Conservation (phyloP, 2,797 vertebrate genomes). For the Anas flavirostris region DNA sequence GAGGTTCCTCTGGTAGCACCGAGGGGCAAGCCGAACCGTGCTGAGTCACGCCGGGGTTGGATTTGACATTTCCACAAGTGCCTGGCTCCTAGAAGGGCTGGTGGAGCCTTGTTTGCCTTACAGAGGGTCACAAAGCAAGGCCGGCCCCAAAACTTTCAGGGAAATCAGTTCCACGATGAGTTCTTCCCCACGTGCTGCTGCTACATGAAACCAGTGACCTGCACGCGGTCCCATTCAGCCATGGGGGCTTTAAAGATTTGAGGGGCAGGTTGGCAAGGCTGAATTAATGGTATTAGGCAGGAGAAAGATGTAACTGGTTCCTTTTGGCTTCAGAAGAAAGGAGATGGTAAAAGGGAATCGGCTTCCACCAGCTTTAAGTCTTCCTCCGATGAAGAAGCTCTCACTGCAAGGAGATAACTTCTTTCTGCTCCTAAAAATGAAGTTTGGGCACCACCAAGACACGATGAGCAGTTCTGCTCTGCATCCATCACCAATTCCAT, state of each 20-base stretch:
- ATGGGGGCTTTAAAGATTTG: neutral
- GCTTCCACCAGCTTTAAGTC: neutral
- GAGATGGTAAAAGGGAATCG: rapidly evolving
- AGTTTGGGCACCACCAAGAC: neutral
- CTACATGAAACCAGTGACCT: neutral
- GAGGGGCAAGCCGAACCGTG: neutral
- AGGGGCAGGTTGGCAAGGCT: neutral
- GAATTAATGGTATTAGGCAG: neutral
- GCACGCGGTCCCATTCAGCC: neutral
- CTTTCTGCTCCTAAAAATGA: neutral
- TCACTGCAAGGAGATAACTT: neutral
- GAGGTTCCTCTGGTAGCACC: neutral
- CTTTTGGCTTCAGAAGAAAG: neutral
- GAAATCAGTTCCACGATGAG: rapidly evolving
- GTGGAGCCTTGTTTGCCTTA: neutral
- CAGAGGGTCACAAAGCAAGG: neutral
- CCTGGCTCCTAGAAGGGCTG: neutral
- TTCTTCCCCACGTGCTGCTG: neutral
- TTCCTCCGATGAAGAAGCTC: neutral
- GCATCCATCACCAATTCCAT: neutral
- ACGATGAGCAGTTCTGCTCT: neutral
- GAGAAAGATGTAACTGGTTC: neutral
- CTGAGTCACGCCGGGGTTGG: neutral
- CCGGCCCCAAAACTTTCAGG: neutral
- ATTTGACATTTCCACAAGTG: neutral